Percentiles rank a stretch among this genome's conserved stretches.
These are phyloP conservation scores for Blennius ocellaris DNA, from an alignment of 2,113 vertebrate genomes.

Conservation along the genomic window DNA sequence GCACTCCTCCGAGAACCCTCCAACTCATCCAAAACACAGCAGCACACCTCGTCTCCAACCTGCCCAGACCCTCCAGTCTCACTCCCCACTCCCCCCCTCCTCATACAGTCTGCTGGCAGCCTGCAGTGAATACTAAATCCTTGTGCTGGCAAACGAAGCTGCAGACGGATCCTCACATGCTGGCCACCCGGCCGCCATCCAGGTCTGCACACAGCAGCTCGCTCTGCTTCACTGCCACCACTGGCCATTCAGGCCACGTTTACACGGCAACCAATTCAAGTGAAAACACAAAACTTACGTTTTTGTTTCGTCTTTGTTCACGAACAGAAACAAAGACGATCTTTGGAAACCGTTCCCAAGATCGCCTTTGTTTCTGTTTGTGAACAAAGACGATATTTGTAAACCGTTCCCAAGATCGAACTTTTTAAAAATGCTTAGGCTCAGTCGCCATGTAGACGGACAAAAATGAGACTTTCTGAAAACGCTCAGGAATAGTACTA, in stretches of 20 bases:
- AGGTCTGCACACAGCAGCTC: conserved; percentile 27
- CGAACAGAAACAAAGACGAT: too few species aligned
- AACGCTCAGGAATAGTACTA: too few species aligned
- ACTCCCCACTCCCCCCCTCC: conserved; percentile 40
- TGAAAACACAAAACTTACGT: too few species aligned
- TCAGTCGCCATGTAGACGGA: too few species aligned
- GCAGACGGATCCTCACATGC: conserved; percentile 31
- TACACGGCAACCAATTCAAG: too few species aligned
- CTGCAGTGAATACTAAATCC: conserved; percentile 52
- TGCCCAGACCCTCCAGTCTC: conserved; percentile 38
- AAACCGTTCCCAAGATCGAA: too few species aligned
- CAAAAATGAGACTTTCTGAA: too few species aligned
- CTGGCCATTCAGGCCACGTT: conserved; percentile 14
- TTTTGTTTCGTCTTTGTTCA: too few species aligned
- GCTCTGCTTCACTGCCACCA: conserved; percentile 31
- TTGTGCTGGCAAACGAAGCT: conserved; percentile 44
- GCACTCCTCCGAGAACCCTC: conserved; percentile 30
- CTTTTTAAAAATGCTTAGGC: too few species aligned
- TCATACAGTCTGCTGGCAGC: conserved; percentile 24
- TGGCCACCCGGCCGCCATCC: conserved; percentile 29
- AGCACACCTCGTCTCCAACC: conserved; percentile 30
- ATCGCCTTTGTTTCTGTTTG: too few species aligned
- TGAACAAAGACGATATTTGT: too few species aligned
- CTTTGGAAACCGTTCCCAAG: too few species aligned
- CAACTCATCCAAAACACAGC: conserved; percentile 41